Conservation (phyloP, 2,113 vertebrate genomes). For the Diphyllodes magnificus region DNA sequence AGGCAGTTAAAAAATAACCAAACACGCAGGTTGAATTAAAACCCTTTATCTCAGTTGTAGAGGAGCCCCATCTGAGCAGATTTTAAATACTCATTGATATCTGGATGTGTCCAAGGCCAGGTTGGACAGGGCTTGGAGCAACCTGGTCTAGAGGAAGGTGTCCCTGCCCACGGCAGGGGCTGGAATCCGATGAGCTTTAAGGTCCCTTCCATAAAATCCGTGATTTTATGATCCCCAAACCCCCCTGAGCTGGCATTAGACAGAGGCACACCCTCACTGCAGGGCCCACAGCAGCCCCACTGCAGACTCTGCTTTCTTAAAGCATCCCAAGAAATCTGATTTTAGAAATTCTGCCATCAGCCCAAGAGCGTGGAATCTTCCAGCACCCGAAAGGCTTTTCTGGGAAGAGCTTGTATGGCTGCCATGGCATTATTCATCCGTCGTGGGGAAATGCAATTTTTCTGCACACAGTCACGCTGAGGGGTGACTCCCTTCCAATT, state of each 20-base stretch:
- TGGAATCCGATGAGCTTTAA: neutral
- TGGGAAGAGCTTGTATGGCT: neutral
- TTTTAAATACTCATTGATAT: neutral
- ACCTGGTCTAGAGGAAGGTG: neutral
- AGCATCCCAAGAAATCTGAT: neutral
- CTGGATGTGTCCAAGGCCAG: neutral
- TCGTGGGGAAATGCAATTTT: neutral
- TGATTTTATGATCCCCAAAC: neutral
- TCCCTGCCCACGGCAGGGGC: neutral
- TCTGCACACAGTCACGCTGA: neutral
- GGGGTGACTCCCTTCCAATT: neutral
- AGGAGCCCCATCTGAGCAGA: neutral
- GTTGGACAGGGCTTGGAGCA: rapidly evolving
- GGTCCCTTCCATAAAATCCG: neutral
- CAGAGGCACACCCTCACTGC: neutral
- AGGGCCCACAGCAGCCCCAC: neutral
- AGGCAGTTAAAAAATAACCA: neutral
- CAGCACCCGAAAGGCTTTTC: neutral
- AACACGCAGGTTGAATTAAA: rapidly evolving
- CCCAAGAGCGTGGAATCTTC: neutral
- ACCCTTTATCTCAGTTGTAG: neutral
- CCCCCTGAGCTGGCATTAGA: rapidly evolving
- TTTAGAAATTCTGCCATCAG: neutral
- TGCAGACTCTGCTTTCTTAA: neutral
- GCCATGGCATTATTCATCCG: neutral